Conservation (phyloP, 2,888 invertebrate species). For the Drosophila neonasuta region DNA sequence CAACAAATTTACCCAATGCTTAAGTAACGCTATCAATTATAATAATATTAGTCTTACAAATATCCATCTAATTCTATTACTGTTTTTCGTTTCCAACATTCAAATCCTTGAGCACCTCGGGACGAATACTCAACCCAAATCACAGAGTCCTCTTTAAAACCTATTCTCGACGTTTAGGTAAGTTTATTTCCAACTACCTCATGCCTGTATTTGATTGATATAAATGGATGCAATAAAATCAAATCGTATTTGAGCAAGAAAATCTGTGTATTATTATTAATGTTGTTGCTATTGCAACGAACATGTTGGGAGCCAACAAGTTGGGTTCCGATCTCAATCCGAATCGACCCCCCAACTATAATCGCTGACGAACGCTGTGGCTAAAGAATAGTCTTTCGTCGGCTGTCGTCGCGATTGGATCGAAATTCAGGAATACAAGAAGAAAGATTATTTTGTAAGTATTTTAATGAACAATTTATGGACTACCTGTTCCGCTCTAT, state of each 20-base stretch:
- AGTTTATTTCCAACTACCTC: constrained; percentile 2
- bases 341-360: constrained; percentile 39
- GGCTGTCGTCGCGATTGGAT: constrained; percentile 57
- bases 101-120: constrained; percentile 36
- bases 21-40: constrained; percentile 41
- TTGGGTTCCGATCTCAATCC: constrained; percentile 25
- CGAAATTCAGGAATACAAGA: constrained; percentile 31
- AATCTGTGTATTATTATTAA: constrained; percentile 13
- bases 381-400: constrained; percentile 48
- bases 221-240: constrained; percentile 28
- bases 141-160: neutral
- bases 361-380: constrained; percentile 38
- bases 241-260: constrained; percentile 9
- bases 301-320: constrained; percentile 62
- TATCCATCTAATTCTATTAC: constrained; percentile 36
- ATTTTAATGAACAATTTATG: constrained; percentile 4
- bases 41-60: neutral
- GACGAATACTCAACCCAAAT: constrained; percentile 9
- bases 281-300: constrained; percentile 51
- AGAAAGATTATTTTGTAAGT: constrained; percentile 2
- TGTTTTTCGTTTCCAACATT: constrained; percentile 54
- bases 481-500: constrained; percentile 2
- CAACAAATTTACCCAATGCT: constrained; percentile 19
- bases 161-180: constrained; percentile 27
- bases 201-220: neutral